A percentile compares a stretch with the other conserved stretches of the same genome.
phyloP scores from a whole-genome alignment of 2,113 vertebrate species.

The Myrmophylax atrothorax region DNA sequence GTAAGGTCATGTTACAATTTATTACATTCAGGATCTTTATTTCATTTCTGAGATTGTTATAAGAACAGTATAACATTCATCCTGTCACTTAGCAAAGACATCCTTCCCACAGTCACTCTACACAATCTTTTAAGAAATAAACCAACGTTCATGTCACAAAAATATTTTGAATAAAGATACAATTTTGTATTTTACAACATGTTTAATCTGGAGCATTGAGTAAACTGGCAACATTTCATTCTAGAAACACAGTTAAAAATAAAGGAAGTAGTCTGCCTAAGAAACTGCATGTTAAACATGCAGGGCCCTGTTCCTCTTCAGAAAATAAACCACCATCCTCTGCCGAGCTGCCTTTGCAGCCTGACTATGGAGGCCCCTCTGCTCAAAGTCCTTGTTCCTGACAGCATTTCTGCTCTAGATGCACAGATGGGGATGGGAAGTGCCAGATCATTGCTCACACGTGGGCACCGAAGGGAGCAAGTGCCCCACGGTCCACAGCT shows the following conservation, averaged over 20 bases:
- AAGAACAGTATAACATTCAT: background rate
- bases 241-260: background rate
- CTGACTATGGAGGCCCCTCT: background rate
- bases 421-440: background rate
- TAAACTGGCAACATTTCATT: background rate
- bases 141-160: background rate
- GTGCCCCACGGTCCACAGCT: background rate
- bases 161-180: constrained; percentile 32
- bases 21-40: background rate
- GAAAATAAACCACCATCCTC: background rate
- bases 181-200: background rate
- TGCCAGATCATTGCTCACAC: background rate
- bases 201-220: background rate
- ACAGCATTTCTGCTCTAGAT: background rate
- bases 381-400: background rate
- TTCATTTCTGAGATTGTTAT: background rate
- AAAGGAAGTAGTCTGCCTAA: background rate
- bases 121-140: background rate
- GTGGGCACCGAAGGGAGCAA: rapidly evolving
- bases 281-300: background rate
- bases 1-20: background rate
- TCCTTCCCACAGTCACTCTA: background rate
- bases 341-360: background rate
- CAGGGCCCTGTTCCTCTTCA: background rate
- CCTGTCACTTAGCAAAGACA: background rate